Evolutionary conservation across 1,140 invertebrate genomes (phyloP), one percentile per base, ranked within the genome.

Genomic region (Drosophila gunungcola): DNA sequence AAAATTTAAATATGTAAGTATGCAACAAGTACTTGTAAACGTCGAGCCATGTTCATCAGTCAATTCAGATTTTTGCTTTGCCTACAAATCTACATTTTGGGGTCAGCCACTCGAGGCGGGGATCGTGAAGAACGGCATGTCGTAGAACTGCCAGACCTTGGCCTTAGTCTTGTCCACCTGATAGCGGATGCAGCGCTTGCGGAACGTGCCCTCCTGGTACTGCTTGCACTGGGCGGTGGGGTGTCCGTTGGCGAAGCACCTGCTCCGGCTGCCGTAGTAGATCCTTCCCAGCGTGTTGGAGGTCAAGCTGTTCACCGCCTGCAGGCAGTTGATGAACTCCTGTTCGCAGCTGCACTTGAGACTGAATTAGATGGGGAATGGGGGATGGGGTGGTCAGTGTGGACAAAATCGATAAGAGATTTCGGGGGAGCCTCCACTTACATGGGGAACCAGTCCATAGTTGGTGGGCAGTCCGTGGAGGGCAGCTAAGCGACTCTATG

Each of bases 271-370:
- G 2, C 94, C 94, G 88, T 96, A 97, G 91, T 96, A 97, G 34
- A 95, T 82, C 10, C 92, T 92, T 6, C 96, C 96, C 25, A 97
- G 92, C n/a, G 93, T 92, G 7, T 88, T 92, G 6, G 94, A 93
- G 0, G 93, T 88, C 29, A 78, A 68, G 45, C 93, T 93, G 62
- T 93, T 81, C 0, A 94, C 93, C 0, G 80, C 82, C 63, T 93
- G 93, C 52, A 97, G 93, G 80, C 96, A 97, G 51, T 93, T 89
- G 52, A 94, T 93, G 83, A 97, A 96, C 67, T 93, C 92, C 52
- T 95, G 93, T 84, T 96, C 96, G 85, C 96, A 96, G 6, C 93
- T 91, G 75, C 96, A 96, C 74, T 94, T 93, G 13, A 96, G 92
- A 69, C 82, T 86, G 39, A 38, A 64, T 45, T n/a, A n/a, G 3